phyloP scores from a whole-genome alignment of 2,797 vertebrate species.

The Acrossocheilus wenchowensis region DNA sequence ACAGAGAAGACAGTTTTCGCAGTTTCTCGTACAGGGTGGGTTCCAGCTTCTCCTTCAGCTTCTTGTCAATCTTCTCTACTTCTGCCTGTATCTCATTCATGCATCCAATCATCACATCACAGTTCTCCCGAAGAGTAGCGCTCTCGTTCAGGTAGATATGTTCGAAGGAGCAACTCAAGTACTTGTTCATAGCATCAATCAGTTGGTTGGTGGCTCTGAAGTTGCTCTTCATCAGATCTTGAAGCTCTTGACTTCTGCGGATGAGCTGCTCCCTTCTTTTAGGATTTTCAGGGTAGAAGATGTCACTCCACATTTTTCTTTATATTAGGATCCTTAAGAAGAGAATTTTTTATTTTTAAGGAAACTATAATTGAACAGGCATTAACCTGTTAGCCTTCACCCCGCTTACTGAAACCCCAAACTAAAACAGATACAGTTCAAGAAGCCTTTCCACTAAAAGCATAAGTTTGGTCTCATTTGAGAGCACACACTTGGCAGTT shows the following conservation, averaged over 20 bases:
- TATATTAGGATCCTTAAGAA: not conserved
- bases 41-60: not conserved
- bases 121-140: not conserved
- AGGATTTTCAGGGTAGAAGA: conserved; percentile 13
- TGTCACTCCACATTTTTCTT: not conserved
- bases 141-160: not conserved
- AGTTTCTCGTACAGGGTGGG: not conserved
- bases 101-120: not conserved
- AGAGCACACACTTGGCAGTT: too few relatives aligned
- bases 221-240: not conserved
- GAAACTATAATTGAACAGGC: not conserved
- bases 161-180: not conserved
- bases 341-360: not conserved
- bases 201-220: not conserved
- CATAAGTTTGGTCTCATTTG: too few relatives aligned
- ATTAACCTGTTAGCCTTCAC: too few relatives aligned
- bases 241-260: not conserved
- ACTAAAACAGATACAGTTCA: too few relatives aligned
- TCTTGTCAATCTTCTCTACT: not conserved
- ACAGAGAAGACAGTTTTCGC: not conserved
- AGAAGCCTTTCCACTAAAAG: too few relatives aligned
- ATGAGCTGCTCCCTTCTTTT: not conserved
- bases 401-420: too few relatives aligned
- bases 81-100: not conserved
- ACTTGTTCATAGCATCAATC: not conserved